Base-by-base conservation (phyloP, 2,888 invertebrate genomes). In the Erpobdella octoculata region DNA sequence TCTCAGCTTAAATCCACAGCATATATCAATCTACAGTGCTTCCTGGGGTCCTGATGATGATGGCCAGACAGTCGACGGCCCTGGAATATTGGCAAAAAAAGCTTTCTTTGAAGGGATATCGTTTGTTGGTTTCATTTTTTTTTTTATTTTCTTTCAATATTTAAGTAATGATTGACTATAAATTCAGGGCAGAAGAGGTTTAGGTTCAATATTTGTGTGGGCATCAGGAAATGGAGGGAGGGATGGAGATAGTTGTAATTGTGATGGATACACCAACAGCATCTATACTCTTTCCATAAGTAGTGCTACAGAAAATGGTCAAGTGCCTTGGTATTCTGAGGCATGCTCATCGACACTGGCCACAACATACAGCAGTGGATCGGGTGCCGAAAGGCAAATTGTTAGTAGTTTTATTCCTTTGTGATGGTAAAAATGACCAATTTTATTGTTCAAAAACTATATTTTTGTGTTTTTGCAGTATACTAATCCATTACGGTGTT, bases 21-120 rank as follows among this genome's bases (percentile, higher is more conserved):
- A 97, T 83, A 94, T 98, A 76, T 94, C 98, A 84, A 94, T 98
- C 78, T 98, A 97, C 85, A 94, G 93, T 79, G 96, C 96, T 8
- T 93, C 83, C 12, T 96, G 95, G 95, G 96, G 96, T 1, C 96
- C 96, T 0, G 96, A 97, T 80, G 96, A 98, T 82, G 96, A 97
- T 80, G 97, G 96, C 0, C 92, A 93, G 82, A 97, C 97, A 0
- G 95, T 96, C 0, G 96, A 96, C 80, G 97, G 97, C 0, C 98
- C 98, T 0, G 96, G 95, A 0, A 91, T 92, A 80, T 85, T 98
- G 53, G 96, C 98, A 0, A 90, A 91, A 0, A 87, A 92, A 78
- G 97, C 98, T 3, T 97, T 98, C 81, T 89, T 92, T 76, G 92
- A 95, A 84, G 98, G 98, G 37, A 92, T 97, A 66, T 91, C 59